These are phyloP conservation scores for Zygogramma bicolorata DNA, from an alignment of 2,888 invertebrate species.

Conservation along the genomic window DNA sequence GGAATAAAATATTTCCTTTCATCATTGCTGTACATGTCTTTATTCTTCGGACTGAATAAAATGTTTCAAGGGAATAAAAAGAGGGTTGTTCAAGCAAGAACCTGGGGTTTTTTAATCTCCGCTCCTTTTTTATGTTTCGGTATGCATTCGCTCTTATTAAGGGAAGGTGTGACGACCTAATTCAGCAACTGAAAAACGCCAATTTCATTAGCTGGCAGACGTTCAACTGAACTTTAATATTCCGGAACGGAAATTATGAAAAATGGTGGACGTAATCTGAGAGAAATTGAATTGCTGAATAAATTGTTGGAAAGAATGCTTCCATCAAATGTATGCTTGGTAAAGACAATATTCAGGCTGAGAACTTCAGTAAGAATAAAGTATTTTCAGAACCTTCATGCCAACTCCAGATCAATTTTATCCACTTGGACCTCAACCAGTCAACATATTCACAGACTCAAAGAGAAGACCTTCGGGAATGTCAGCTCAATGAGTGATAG, in stretches of 20 bases:
- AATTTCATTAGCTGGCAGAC: slow-evolving; percentile 34
- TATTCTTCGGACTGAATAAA: slow-evolving; percentile 1
- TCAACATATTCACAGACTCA: too few relatives aligned
- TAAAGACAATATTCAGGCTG: background rate
- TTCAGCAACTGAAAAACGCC: slow-evolving; percentile 27
- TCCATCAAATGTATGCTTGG: background rate
- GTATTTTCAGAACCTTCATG: too few relatives aligned
- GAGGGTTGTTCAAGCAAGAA: background rate
- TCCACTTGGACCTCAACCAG: too few relatives aligned
- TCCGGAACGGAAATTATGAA: background rate
- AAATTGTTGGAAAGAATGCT: background rate
- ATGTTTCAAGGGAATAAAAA: slow-evolving; percentile 9
- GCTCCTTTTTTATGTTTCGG: slow-evolving; percentile 29
- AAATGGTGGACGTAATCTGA: background rate
- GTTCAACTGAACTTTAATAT: slow-evolving; percentile 23
- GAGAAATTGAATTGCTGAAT: background rate
- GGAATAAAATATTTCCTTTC: background rate
- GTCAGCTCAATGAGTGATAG: too few relatives aligned
- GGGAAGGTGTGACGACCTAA: slow-evolving; percentile 21
- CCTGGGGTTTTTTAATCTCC: slow-evolving; percentile 31
- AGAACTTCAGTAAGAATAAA: too few relatives aligned
- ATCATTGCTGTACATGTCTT: background rate
- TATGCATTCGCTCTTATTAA: slow-evolving; percentile 25
- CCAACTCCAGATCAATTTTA: too few relatives aligned
- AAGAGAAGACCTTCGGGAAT: too few relatives aligned